Evolutionary conservation across 2,113 vertebrate species (phyloP).

Genomic region (Apus apus): DNA sequence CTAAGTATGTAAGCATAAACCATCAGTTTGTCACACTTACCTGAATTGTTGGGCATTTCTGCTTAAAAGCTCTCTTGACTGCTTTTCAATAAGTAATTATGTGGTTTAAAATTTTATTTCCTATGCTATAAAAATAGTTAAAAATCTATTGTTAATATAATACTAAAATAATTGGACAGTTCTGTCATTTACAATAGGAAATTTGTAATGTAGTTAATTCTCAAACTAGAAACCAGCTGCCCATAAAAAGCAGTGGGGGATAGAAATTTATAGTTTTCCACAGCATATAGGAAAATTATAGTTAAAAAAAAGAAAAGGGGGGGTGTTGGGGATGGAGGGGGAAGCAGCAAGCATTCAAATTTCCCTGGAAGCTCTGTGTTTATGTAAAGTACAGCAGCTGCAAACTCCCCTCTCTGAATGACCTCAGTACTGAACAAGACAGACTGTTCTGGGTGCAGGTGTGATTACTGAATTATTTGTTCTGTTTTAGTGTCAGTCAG

Average conservation of each 20-base stretch:
- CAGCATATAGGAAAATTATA: background rate
- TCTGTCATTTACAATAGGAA: background rate
- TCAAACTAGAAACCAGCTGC: background rate
- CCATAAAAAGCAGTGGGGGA: background rate
- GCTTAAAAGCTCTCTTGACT: background rate
- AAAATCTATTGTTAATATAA: background rate
- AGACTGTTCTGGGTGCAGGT: conserved; percentile 64
- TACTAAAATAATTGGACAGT: background rate
- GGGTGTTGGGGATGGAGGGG: too few relatives aligned
- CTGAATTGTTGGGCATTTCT: background rate
- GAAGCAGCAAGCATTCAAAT: conserved; percentile 17
- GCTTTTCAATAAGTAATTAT: background rate
- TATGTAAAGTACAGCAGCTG: conserved; percentile 64
- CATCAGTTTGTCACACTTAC: background rate
- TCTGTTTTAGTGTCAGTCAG: conserved; percentile 59
- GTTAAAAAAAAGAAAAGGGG: background rate
- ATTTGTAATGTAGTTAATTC: background rate
- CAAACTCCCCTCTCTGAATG: conserved; percentile 41
- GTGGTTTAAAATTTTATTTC: background rate
- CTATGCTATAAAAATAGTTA: background rate
- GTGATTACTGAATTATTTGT: conserved; percentile 68
- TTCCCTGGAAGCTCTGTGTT: conserved; percentile 48
- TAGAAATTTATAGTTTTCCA: background rate
- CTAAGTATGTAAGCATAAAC: background rate
- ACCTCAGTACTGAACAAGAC: conserved; percentile 62